Evolutionary conservation across 2,797 vertebrate species (phyloP), one percentile per base, ranked within the genome.

Genomic region (Chelonia mydas): DNA sequence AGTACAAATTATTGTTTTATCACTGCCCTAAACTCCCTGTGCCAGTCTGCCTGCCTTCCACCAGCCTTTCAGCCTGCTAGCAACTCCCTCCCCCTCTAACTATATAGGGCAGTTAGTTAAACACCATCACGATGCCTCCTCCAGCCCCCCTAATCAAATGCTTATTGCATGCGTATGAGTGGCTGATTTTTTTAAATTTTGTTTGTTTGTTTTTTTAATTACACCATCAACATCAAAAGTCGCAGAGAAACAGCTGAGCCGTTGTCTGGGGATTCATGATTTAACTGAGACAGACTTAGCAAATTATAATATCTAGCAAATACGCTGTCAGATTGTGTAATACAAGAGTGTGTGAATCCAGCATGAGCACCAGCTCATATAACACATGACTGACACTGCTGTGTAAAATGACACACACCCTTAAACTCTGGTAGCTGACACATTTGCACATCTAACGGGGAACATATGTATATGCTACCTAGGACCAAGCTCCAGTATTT

Each of bases 211-310:
- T 53, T 41, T 41, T 41, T 53, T 53, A 84, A 89, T 84, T 89
- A 81, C 55, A 25, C 85, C 10, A 11, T 51, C 81, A 33, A 27
- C 50, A 5, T 65, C 41, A 1, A 0, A 0, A 4, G 28, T 4
- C 47, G 55, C 61, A 83, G 1, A 6, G 53, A 79, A 88, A 53
- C 87, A 94, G 53, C 59, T 53, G 81, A 83, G 83, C 72, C 88
- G 31, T 49, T 19, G 31, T 59, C 83, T 17, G 83, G 68, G 87
- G 51, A 74, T 72, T 76, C 9, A 57, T 55, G 53, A 85, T 49
- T 82, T 65, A 53, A 68, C 74, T 68, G 45, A 78, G 5, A 16
- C 79, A 55, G 17, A 27, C 87, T 86, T 49, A 27, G 79, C 53
- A 86, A 72, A 47, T 53, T 88, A 28, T 16, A 84, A 72, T 31